These are phyloP conservation scores for Hirtodrosophila confusa DNA, from an alignment of 2,888 invertebrate species.

Conservation along the genomic window DNA sequence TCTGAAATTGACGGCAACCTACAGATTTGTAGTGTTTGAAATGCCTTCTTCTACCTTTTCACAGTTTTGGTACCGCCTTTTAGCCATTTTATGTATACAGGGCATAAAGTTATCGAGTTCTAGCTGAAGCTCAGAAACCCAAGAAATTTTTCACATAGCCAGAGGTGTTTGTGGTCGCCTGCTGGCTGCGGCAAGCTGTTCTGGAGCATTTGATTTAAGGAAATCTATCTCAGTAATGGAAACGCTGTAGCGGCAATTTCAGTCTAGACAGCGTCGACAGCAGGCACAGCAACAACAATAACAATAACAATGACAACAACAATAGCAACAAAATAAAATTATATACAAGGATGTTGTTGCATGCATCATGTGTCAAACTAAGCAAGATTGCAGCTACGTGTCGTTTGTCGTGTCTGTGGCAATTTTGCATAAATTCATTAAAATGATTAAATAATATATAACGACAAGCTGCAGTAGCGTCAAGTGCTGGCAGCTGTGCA, in stretches of 20 bases:
- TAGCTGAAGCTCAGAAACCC: no score
- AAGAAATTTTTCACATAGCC: no score
- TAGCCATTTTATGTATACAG: no score
- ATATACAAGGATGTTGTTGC: constrained; percentile 16
- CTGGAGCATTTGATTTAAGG: constrained; percentile 36
- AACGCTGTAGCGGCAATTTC: constrained; percentile 14
- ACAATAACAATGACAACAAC: no score
- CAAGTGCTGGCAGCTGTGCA: constrained; percentile 17
- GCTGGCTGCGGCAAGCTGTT: constrained; percentile 20
- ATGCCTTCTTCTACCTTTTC: no score
- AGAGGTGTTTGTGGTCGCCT: constrained; percentile 12
- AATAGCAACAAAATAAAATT: neutral
- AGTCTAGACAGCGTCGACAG: constrained; percentile 40
- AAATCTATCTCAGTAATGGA: constrained; percentile 36
- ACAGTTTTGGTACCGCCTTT: no score
- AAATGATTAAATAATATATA: constrained; percentile 56
- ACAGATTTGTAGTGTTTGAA: no score
- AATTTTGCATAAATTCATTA: constrained; percentile 40
- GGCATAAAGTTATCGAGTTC: no score
- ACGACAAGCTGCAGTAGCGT: constrained; percentile 9
- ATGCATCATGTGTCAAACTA: constrained; percentile 21
- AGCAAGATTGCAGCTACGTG: constrained; percentile 32
- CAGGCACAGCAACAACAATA: constrained; percentile 7
- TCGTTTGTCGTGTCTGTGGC: constrained; percentile 10
- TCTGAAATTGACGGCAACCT: no score